Conservation (phyloP, 2,888 invertebrate species). For the Nomada lathburiana region DNA sequence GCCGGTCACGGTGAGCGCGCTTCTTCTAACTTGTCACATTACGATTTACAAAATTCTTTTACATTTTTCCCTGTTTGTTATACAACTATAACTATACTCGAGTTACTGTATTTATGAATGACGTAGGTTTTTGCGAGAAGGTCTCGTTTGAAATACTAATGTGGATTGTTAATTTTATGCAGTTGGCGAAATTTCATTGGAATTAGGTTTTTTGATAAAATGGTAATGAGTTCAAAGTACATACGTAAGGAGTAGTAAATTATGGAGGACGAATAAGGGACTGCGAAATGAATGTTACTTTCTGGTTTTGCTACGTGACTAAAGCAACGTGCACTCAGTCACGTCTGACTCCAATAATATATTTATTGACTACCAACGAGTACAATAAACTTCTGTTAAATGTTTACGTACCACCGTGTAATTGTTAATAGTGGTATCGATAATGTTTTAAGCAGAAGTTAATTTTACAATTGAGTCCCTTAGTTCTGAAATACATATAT, state of each 20-base stretch:
- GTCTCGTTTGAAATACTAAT: too few relatives aligned
- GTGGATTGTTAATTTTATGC: too few relatives aligned
- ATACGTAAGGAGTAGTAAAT: too few relatives aligned
- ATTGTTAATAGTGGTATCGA: not conserved
- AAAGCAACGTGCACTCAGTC: slow-evolving; percentile 10
- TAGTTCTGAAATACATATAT: too few relatives aligned
- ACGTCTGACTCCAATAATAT: slow-evolving; percentile 33
- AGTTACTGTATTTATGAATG: too few relatives aligned
- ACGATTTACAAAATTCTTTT: not conserved
- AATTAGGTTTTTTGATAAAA: too few relatives aligned
- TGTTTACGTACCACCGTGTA: not conserved
- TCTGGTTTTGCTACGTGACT: not conserved
- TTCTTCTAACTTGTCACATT: not conserved
- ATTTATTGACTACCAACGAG: not conserved
- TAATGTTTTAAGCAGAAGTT: not conserved
- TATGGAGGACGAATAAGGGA: too few relatives aligned
- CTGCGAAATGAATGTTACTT: not conserved
- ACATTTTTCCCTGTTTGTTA: not conserved
- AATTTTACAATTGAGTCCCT: not conserved
- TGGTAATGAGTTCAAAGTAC: too few relatives aligned
- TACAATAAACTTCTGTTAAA: not conserved
- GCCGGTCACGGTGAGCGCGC: not conserved
- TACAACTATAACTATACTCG: too few relatives aligned
- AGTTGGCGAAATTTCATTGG: too few relatives aligned
- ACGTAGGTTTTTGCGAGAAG: too few relatives aligned